Evolutionary conservation across 2,888 invertebrate species (phyloP).

Genomic region (Nomada fabriciana): DNA sequence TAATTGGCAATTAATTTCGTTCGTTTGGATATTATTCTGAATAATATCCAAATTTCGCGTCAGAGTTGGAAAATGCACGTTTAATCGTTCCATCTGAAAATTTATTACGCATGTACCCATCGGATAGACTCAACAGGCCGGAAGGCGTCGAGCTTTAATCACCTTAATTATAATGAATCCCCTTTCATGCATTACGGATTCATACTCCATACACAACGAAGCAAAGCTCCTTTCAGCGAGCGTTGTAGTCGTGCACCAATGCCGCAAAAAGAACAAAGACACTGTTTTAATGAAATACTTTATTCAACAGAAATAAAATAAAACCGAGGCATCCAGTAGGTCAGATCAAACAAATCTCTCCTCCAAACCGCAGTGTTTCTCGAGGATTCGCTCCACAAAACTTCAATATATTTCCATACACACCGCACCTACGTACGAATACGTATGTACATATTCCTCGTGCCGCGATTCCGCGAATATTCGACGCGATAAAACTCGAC

Average conservation of each 20-base stretch:
- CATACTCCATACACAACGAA: conserved; percentile 8
- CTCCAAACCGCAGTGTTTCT: background rate
- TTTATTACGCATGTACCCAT: background rate
- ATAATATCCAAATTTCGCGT: too few species aligned
- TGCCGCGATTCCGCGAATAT: background rate
- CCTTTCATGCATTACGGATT: conserved; percentile 14
- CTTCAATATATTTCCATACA: too few species aligned
- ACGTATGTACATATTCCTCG: background rate
- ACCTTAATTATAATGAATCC: conserved; percentile 26
- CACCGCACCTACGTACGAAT: background rate
- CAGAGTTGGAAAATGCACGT: background rate
- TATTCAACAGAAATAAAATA: background rate
- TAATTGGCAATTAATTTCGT: too few species aligned
- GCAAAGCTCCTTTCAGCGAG: background rate
- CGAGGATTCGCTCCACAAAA: background rate
- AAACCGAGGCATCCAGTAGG: too few species aligned
- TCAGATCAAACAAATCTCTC: too few species aligned
- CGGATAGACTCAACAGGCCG: background rate
- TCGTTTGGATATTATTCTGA: too few species aligned
- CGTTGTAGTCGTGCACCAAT: background rate
- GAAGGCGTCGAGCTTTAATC: conserved; percentile 14
- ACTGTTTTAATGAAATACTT: background rate
- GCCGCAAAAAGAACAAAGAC: background rate
- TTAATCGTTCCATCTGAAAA: background rate
- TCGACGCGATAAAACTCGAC: background rate